These are phyloP conservation scores for Drosophila takahashii DNA, from an alignment of 1,140 invertebrate species.

Conservation along the genomic window DNA sequence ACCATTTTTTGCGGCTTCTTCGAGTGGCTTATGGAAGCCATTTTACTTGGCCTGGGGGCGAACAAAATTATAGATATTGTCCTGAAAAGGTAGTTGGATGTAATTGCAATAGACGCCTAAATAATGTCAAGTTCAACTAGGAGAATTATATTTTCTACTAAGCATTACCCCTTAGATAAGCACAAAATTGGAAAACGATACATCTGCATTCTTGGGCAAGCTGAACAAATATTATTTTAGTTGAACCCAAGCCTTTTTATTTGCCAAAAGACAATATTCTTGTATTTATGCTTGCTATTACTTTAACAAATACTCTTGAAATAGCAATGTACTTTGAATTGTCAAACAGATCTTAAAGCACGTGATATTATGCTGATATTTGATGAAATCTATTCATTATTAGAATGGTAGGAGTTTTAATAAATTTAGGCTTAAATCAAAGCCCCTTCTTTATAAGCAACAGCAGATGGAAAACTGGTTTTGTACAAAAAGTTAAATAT, in stretches of 20 bases:
- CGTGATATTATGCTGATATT: no score
- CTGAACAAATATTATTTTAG: constrained; percentile 13
- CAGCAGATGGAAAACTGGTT: no score
- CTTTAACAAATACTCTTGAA: neutral
- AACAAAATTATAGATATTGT: constrained; percentile 14
- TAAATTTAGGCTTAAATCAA: no score
- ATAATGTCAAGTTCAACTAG: constrained; percentile 23
- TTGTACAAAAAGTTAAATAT: no score
- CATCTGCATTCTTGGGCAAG: neutral
- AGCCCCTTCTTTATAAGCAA: no score
- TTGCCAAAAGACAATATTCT: neutral
- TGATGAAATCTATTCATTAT: no score
- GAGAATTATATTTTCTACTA: neutral
- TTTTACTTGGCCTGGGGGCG: constrained; percentile 10
- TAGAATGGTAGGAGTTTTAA: no score
- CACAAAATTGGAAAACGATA: neutral
- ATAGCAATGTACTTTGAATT: neutral
- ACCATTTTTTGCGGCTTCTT: constrained; percentile 56
- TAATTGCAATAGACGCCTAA: neutral
- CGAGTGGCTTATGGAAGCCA: constrained; percentile 52
- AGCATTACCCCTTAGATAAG: neutral
- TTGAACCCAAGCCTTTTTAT: neutral
- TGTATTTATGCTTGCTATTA: neutral
- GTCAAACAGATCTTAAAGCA: neutral
- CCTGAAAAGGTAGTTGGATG: neutral